phyloP scores from a whole-genome alignment of 35 echinoderm and acorn worm genomes.

The Heliocidaris erythrogramma region DNA sequence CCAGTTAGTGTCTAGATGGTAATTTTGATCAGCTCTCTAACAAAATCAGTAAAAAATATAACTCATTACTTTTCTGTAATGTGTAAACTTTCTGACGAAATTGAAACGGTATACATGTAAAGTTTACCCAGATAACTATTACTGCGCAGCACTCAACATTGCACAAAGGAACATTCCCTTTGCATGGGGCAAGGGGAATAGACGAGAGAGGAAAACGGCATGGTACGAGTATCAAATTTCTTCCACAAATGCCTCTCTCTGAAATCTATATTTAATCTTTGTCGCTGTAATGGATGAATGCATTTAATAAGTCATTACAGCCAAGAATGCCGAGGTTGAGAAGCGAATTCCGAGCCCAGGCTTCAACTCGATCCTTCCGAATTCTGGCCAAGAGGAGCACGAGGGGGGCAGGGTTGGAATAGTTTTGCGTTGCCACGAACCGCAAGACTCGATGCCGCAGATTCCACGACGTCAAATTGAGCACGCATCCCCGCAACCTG shows the following conservation, averaged over 20 bases:
- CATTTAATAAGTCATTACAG: conserved; percentile 43
- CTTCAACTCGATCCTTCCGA: background rate
- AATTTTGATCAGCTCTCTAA: too few relatives aligned
- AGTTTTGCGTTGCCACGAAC: background rate
- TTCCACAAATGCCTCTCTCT: background rate
- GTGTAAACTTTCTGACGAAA: too few relatives aligned
- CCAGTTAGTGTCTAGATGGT: too few relatives aligned
- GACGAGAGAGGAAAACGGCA: conserved; percentile 1
- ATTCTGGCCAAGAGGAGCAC: background rate
- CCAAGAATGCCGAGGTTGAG: background rate
- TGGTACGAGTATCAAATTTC: conserved; percentile 2
- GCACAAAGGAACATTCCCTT: background rate
- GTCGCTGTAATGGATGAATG: conserved; percentile 12
- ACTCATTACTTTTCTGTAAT: too few relatives aligned
- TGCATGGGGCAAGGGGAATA: background rate
- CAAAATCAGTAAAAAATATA: too few relatives aligned
- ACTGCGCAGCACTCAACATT: background rate
- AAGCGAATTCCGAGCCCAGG: background rate
- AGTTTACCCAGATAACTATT: background rate
- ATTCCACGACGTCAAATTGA: background rate
- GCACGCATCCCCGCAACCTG: background rate
- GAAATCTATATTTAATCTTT: conserved; percentile 28
- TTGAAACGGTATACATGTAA: background rate
- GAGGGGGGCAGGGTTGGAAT: conserved; percentile 21
- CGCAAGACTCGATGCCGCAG: background rate